phyloP scores from a whole-genome alignment of 2,888 invertebrate genomes.

The Melieria omissa region DNA sequence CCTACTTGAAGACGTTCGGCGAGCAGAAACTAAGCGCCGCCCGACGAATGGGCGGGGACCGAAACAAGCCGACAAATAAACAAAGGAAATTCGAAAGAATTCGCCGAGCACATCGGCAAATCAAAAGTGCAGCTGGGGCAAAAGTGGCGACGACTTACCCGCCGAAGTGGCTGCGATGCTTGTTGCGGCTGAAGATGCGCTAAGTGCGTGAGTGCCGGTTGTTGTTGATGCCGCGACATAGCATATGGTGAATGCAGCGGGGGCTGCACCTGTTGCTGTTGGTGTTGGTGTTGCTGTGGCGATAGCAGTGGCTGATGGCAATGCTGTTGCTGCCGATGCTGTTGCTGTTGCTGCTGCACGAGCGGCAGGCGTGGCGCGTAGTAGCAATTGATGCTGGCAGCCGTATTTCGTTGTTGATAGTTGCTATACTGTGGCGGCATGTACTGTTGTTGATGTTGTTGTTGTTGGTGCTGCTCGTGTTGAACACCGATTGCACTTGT shows the following conservation, averaged over 20 bases:
- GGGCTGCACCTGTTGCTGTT: conserved; percentile 39
- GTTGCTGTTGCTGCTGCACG: conserved; percentile 44
- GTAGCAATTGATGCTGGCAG: conserved; percentile 39
- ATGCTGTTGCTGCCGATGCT: conserved; percentile 46
- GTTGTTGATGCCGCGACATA: conserved; percentile 42
- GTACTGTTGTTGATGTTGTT: conserved; percentile 39
- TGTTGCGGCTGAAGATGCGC: conserved; percentile 37
- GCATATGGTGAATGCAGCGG: conserved; percentile 36
- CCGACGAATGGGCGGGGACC: conserved; percentile 31
- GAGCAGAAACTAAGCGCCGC: conserved; percentile 18
- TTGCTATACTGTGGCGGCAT: background rate
- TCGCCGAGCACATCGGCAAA: conserved; percentile 24
- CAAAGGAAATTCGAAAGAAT: background rate
- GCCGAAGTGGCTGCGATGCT: conserved; percentile 41
- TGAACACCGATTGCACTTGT: background rate
- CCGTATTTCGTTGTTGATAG: conserved; percentile 22
- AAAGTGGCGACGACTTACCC: conserved; percentile 40
- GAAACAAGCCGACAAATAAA: conserved; percentile 7
- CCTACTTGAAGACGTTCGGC: background rate
- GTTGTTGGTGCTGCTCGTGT: conserved; percentile 36
- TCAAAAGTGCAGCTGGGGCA: conserved; percentile 25
- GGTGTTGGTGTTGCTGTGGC: conserved; percentile 34
- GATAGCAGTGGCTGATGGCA: conserved; percentile 34
- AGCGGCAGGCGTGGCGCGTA: conserved; percentile 45
- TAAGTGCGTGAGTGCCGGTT: conserved; percentile 40